These are phyloP conservation scores for Chelonoidis abingdonii DNA, from an alignment of 2,113 vertebrate genomes.

Conservation along the genomic window DNA sequence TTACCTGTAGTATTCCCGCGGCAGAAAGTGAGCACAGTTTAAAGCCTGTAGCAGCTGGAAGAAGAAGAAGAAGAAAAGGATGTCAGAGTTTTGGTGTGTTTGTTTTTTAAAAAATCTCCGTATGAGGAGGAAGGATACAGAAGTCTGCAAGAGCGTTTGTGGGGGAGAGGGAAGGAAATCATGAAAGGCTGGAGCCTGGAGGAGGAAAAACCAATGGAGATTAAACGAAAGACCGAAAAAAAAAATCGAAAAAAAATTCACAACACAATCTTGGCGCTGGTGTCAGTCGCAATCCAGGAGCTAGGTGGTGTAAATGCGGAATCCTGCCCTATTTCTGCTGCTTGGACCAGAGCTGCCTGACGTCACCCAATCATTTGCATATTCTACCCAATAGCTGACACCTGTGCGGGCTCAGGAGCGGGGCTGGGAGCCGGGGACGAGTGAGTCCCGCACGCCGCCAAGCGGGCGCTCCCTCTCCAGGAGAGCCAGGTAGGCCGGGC, in stretches of 20 bases:
- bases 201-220: background rate
- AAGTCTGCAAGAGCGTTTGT: background rate
- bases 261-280: background rate
- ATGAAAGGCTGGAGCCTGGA: background rate
- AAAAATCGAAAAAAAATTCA: too few relatives aligned
- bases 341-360: conserved; percentile 84
- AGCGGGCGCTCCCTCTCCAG: too few relatives aligned
- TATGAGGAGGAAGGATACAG: background rate
- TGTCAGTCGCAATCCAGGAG: conserved; percentile 28
- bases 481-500: background rate
- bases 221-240: background rate
- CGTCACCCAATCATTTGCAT: conserved; percentile 86
- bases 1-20: conserved; percentile 15
- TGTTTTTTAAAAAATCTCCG: background rate
- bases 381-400: conserved; percentile 81
- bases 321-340: conserved; percentile 90
- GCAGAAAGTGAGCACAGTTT: background rate
- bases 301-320: conserved; percentile 55
- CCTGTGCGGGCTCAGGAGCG: conserved; percentile 74
- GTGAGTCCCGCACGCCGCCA: background rate
- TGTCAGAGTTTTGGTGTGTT: background rate
- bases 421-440: background rate
- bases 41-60: background rate
- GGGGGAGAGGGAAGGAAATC: background rate
- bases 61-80: background rate